Percentiles rank a stretch among this genome's conserved stretches.
phyloP scores from a whole-genome alignment of 2,797 vertebrate genomes.

The Thripadectes ignobilis region DNA sequence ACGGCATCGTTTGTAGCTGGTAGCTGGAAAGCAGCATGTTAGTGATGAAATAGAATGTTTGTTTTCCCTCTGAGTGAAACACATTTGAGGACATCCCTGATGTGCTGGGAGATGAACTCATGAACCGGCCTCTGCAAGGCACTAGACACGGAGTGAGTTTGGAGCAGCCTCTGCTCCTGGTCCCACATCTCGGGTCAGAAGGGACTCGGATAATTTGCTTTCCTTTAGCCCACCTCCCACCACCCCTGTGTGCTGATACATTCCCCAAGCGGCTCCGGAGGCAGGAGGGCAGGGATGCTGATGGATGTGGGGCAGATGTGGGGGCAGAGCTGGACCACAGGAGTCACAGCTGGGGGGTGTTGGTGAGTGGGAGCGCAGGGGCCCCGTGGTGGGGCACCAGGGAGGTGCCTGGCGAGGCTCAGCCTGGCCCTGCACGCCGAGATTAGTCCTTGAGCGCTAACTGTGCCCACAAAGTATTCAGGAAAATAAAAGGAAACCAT shows the following conservation, averaged over 20 bases:
- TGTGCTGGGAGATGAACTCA: neutral
- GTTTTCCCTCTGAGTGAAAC: neutral
- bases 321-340: neutral
- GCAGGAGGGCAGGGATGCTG: neutral
- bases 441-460: neutral
- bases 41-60: neutral
- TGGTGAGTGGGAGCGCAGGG: neutral
- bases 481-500: conserved; percentile 52
- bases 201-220: neutral
- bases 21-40: neutral
- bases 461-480: neutral
- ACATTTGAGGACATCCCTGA: neutral
- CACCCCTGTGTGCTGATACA: accelerated
- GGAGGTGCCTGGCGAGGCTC: neutral
- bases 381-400: neutral
- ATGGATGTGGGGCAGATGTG: neutral
- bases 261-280: neutral
- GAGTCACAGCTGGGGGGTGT: accelerated
- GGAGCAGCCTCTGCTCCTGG: neutral
- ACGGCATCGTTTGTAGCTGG: neutral
- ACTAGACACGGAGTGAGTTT: too few species aligned
- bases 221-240: neutral
- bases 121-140: neutral
- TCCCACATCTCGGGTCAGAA: neutral
- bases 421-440: neutral